Percentiles rank a stretch among this genome's conserved stretches.
phyloP scores from a whole-genome alignment of 1,140 invertebrate genomes.

The Penaeus chinensis region DNA sequence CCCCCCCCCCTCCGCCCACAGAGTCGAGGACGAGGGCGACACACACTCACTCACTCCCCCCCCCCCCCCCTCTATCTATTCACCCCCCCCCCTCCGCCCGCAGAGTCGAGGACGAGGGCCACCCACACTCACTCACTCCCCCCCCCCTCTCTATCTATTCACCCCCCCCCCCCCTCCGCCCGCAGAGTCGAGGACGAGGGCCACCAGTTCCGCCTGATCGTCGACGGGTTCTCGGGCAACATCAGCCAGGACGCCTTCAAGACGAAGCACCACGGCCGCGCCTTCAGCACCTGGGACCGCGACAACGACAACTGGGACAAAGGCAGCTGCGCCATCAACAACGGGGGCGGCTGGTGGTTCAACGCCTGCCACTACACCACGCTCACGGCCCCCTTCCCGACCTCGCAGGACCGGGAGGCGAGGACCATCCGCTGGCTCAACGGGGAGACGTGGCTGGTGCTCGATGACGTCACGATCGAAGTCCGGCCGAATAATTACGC shows the following conservation, averaged over 20 bases:
- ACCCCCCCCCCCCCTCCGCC: background rate
- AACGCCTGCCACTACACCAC: conserved; percentile 35
- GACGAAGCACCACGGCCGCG: conserved; percentile 11
- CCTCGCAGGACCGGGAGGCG: conserved; percentile 5
- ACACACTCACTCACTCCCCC: background rate
- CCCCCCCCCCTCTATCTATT: background rate
- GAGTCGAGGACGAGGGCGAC: too few relatives aligned
- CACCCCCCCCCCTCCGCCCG: background rate
- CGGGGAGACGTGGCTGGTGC: background rate
- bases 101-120: conserved; percentile 29
- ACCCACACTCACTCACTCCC: background rate
- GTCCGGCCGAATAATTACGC: too few relatives aligned
- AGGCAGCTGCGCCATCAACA: conserved; percentile 29
- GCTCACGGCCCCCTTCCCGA: conserved; percentile 37
- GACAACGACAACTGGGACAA: conserved; percentile 28
- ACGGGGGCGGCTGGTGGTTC: conserved; percentile 48
- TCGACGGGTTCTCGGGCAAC: conserved; percentile 22
- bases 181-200: conserved; percentile 26
- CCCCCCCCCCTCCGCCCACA: too few relatives aligned
- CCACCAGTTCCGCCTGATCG: background rate
- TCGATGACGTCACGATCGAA: too few relatives aligned
- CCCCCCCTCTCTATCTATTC: background rate
- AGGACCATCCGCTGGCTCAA: conserved; percentile 28
- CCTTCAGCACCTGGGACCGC: conserved; percentile 31
- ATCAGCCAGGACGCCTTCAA: conserved; percentile 8